Conservation (phyloP, 2,113 vertebrate species). For the Ursus arctos region DNA sequence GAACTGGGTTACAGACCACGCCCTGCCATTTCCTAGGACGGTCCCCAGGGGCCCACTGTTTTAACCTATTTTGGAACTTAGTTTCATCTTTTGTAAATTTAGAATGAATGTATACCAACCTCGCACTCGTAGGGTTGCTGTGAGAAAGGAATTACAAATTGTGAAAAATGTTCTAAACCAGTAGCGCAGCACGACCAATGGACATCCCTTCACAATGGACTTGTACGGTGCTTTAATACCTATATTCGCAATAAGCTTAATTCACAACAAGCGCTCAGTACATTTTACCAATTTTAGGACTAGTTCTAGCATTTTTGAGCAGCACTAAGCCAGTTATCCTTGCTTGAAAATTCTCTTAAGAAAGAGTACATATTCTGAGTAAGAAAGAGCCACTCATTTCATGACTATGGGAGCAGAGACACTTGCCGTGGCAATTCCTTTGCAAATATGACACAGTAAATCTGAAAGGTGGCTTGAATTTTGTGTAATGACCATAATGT, state of each 20-base stretch:
- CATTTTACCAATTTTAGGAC: slow-evolving; percentile 43
- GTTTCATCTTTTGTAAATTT: slow-evolving; percentile 26
- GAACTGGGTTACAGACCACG: slow-evolving; percentile 15
- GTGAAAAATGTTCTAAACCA: background rate
- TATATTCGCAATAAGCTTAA: background rate
- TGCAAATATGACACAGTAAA: slow-evolving; percentile 23
- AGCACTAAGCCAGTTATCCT: background rate
- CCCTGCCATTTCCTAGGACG: background rate
- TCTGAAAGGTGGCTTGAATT: slow-evolving; percentile 43
- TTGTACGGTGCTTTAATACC: background rate
- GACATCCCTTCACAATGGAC: background rate
- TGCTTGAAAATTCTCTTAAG: slow-evolving; percentile 45
- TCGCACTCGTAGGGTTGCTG: background rate
- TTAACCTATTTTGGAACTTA: slow-evolving; percentile 35
- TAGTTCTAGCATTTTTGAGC: background rate
- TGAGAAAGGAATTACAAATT: slow-evolving; percentile 30
- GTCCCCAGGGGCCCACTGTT: background rate
- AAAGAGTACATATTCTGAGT: background rate
- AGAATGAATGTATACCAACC: background rate
- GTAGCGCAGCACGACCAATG: background rate
- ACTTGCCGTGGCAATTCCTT: background rate
- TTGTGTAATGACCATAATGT: background rate
- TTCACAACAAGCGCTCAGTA: background rate
- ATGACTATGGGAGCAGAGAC: background rate
- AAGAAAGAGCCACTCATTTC: background rate